phyloP scores from a whole-genome alignment of 2,888 invertebrate species.

The Mayetiola destructor region DNA sequence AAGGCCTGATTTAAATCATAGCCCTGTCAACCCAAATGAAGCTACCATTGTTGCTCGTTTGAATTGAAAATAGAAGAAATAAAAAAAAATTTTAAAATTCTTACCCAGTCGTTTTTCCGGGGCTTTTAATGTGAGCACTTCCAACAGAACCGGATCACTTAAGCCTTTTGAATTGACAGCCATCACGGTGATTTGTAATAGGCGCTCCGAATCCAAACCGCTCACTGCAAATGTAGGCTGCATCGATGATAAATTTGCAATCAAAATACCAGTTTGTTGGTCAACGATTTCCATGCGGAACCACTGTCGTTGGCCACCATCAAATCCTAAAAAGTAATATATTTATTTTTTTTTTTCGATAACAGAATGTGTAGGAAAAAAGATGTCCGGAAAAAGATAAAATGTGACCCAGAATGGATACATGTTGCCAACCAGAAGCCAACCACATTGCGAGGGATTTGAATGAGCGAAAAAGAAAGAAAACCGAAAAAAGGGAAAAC shows the following conservation, averaged over 20 bases:
- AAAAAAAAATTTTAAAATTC: constrained; percentile 15
- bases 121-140: constrained; percentile 58
- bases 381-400: too few species aligned
- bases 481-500: too few species aligned
- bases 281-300: constrained; percentile 60
- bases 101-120: constrained; percentile 66
- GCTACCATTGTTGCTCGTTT: constrained; percentile 11
- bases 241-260: constrained; percentile 52
- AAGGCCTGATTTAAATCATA: too few species aligned
- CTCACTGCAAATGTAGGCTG: constrained; percentile 62
- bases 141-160: constrained; percentile 54
- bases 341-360: too few species aligned
- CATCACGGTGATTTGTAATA: constrained; percentile 63
- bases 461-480: too few species aligned
- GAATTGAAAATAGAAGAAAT: neutral
- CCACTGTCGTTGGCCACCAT: constrained; percentile 59
- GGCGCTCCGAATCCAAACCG: constrained; percentile 62
- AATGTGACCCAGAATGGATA: too few species aligned
- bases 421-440: too few species aligned
- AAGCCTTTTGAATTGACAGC: constrained; percentile 71
- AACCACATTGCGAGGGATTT: too few species aligned
- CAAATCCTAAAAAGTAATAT: constrained; percentile 44
- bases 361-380: too few species aligned
- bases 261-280: constrained; percentile 43
- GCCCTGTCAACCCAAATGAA: too few species aligned